Evolutionary conservation across 1,140 invertebrate species (phyloP).

Genomic region (Euura saliciscinereae): DNA sequence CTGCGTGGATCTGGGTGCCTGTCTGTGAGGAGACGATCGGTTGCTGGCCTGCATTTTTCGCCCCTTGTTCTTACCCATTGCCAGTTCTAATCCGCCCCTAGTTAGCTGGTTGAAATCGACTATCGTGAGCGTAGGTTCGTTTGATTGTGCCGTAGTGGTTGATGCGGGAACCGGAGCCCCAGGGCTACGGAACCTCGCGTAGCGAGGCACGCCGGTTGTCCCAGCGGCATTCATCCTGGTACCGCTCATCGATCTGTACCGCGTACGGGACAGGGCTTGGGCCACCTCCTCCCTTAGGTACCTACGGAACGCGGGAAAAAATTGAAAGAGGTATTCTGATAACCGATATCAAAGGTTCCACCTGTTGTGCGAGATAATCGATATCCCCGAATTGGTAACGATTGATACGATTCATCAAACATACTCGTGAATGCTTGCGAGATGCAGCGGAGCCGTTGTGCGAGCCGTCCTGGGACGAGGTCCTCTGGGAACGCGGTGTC

Average conservation of each 20-base stretch:
- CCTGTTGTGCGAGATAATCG: background rate
- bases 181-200: slow-evolving; percentile 50
- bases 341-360: background rate
- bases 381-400: background rate
- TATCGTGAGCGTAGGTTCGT: slow-evolving; percentile 65
- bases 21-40: slow-evolving; percentile 24
- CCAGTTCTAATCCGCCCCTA: slow-evolving; percentile 62
- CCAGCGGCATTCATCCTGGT: slow-evolving; percentile 43
- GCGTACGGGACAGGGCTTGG: slow-evolving; percentile 32
- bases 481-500: slow-evolving; percentile 58
- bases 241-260: slow-evolving; percentile 53
- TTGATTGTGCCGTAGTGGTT: slow-evolving; percentile 10
- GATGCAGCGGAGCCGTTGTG: slow-evolving; percentile 63
- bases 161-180: slow-evolving; percentile 41
- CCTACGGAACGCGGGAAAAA: slow-evolving; percentile 27
- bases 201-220: slow-evolving; percentile 31
- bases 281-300: slow-evolving; percentile 43
- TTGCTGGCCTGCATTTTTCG: slow-evolving; percentile 26
- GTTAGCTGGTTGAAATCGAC: slow-evolving; percentile 77
- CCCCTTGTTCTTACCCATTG: slow-evolving; percentile 39
- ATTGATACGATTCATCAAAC: background rate
- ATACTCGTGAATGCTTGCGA: slow-evolving; percentile 66
- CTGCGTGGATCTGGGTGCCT: slow-evolving; percentile 25
- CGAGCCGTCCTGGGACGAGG: slow-evolving; percentile 63
- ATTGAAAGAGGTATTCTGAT: no score